phyloP scores from a whole-genome alignment of 2,888 invertebrate genomes.

The Chrysolina americana region DNA sequence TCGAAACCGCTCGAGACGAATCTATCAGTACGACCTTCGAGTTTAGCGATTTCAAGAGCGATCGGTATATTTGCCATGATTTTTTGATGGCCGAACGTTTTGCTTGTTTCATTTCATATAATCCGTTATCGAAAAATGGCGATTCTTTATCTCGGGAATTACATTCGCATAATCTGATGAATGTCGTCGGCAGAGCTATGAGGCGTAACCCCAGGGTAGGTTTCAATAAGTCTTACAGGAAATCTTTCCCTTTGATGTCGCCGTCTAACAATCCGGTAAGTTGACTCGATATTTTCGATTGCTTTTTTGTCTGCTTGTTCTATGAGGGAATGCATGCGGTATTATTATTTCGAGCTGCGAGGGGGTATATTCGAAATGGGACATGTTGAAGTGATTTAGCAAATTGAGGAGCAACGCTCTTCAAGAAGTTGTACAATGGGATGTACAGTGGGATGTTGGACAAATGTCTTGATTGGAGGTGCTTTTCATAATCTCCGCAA shows the following conservation, averaged over 20 bases:
- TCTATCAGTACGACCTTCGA: slow-evolving; percentile 32
- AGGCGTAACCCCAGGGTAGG: slow-evolving; percentile 43
- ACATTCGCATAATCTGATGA: slow-evolving; percentile 37
- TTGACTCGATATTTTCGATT: slow-evolving; percentile 17
- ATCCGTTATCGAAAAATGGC: slow-evolving; percentile 28
- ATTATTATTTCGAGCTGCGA: background rate
- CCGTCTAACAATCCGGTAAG: slow-evolving; percentile 52
- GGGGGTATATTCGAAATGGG: background rate
- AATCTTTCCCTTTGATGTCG: slow-evolving; percentile 56
- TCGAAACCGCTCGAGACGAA: slow-evolving; percentile 37
- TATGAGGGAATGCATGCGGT: background rate
- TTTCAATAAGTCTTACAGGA: slow-evolving; percentile 50
- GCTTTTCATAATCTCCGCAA: no score
- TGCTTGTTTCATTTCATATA: slow-evolving; percentile 52
- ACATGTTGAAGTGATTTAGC: background rate
- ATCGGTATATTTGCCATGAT: slow-evolving; percentile 56
- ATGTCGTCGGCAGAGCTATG: slow-evolving; percentile 29
- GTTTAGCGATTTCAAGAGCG: slow-evolving; percentile 43
- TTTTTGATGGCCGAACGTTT: slow-evolving; percentile 61
- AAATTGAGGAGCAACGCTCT: no score
- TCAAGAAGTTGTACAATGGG: no score
- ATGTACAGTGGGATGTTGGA: no score
- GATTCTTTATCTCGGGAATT: slow-evolving; percentile 31
- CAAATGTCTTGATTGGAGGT: no score
- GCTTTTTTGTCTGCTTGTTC: background rate